These are phyloP conservation scores for Thryonomys swinderianus DNA, from an alignment of 2,113 vertebrate species.

Conservation along the genomic window DNA sequence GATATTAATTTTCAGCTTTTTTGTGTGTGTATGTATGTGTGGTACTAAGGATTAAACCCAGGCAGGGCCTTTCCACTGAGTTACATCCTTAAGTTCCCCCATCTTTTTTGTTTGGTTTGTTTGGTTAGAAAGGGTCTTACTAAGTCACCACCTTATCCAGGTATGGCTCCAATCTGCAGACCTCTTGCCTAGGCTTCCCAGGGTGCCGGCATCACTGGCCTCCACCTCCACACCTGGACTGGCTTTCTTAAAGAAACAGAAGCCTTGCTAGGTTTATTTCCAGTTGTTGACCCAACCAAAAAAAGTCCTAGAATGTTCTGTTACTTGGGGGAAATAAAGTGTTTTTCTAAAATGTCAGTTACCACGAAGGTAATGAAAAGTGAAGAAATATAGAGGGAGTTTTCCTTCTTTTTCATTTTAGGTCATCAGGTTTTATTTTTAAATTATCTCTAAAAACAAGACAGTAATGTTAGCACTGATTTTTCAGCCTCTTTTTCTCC, in stretches of 20 bases:
- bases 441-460: slow-evolving; percentile 29
- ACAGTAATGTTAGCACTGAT: not conserved
- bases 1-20: not conserved
- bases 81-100: not conserved
- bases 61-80: not conserved
- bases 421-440: slow-evolving; percentile 40
- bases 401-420: slow-evolving; percentile 38
- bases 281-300: not conserved
- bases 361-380: slow-evolving; percentile 2
- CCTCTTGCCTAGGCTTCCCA: not conserved
- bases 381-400: not conserved
- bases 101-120: not conserved
- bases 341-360: slow-evolving; percentile 46
- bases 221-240: not conserved
- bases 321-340: not conserved
- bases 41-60: not conserved
- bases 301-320: not conserved
- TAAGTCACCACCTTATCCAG: not conserved
- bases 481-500: slow-evolving; percentile 30
- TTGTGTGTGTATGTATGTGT: not conserved
- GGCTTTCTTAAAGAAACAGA: not conserved
- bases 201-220: not conserved
- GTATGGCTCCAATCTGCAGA: not conserved
- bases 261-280: not conserved
- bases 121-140: not conserved